phyloP scores from a whole-genome alignment of 2,113 vertebrate genomes.

The Propithecus coquereli region DNA sequence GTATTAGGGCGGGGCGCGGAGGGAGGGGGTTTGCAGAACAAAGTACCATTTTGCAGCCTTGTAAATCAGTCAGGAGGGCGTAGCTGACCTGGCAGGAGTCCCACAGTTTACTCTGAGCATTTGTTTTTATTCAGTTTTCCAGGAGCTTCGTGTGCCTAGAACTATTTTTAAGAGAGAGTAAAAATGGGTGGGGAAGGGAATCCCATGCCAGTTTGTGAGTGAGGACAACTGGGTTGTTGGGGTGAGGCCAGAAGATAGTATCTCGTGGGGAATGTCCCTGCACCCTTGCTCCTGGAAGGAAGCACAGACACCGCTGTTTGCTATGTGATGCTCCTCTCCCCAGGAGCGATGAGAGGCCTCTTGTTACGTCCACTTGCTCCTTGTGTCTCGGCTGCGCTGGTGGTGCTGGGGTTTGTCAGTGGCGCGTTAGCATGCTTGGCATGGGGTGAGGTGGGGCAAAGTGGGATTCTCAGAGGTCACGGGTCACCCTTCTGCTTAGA shows the following conservation, averaged over 20 bases:
- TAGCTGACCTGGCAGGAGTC: conserved; percentile 73
- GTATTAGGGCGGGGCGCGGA: conserved; percentile 43
- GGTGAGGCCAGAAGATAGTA: background rate
- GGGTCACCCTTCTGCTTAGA: background rate
- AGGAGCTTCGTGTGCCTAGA: background rate
- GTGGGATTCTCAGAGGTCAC: background rate
- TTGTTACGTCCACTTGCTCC: fast-evolving
- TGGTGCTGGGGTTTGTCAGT: background rate
- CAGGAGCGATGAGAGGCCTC: background rate
- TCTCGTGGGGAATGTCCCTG: background rate
- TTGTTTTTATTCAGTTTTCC: conserved; percentile 2
- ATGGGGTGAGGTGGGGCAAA: background rate
- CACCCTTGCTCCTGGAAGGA: background rate
- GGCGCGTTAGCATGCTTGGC: background rate
- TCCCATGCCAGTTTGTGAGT: background rate
- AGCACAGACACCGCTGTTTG: fast-evolving
- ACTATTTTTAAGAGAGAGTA: background rate
- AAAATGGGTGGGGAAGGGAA: background rate
- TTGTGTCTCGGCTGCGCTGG: no score
- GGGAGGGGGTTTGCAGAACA: conserved; percentile 62
- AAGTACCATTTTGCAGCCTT: conserved; percentile 77
- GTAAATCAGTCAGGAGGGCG: conserved; percentile 79
- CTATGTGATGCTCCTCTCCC: fast-evolving
- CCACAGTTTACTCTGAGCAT: background rate
- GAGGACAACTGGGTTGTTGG: background rate